Evolutionary conservation across 2,888 invertebrate genomes (phyloP).

Genomic region (Phalera bucephala): DNA sequence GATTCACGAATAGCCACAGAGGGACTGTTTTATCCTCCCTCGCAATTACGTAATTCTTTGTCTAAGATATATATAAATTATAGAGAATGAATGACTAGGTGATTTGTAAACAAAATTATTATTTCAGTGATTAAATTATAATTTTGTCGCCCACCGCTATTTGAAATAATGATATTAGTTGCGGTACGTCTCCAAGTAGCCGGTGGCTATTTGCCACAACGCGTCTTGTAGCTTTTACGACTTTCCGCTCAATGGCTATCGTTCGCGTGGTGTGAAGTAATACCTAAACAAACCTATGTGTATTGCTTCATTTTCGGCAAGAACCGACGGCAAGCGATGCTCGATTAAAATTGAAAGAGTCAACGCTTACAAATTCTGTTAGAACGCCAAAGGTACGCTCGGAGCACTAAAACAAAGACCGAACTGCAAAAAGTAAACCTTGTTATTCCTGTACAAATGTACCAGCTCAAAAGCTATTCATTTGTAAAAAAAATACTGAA

Average conservation of each 20-base stretch:
- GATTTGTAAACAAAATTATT: slow-evolving; percentile 15
- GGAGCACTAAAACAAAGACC: no score
- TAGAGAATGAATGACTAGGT: background rate
- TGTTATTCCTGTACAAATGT: no score
- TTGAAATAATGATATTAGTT: slow-evolving; percentile 20
- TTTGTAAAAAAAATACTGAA: background rate
- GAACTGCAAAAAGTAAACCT: no score
- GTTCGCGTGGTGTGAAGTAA: slow-evolving; percentile 15
- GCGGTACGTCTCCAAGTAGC: slow-evolving; percentile 3
- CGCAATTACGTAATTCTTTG: background rate
- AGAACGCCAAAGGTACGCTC: no score
- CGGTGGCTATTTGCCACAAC: slow-evolving; percentile 45
- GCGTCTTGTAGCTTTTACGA: slow-evolving; percentile 43
- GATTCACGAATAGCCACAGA: slow-evolving; percentile 7
- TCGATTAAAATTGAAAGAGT: slow-evolving; percentile 15
- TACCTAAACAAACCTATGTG: slow-evolving; percentile 6
- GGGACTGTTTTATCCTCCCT: background rate
- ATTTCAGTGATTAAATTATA: slow-evolving; percentile 12
- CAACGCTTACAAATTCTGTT: no score
- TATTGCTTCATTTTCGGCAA: slow-evolving; percentile 38
- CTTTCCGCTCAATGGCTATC: slow-evolving; percentile 32
- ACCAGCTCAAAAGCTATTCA: no score
- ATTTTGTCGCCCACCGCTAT: slow-evolving; percentile 10
- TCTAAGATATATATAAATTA: background rate
- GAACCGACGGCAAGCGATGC: slow-evolving; percentile 4